Percentiles rank a stretch among this genome's conserved stretches.
Conservation (phyloP, 2,113 vertebrate species). For the Naja naja region DNA sequence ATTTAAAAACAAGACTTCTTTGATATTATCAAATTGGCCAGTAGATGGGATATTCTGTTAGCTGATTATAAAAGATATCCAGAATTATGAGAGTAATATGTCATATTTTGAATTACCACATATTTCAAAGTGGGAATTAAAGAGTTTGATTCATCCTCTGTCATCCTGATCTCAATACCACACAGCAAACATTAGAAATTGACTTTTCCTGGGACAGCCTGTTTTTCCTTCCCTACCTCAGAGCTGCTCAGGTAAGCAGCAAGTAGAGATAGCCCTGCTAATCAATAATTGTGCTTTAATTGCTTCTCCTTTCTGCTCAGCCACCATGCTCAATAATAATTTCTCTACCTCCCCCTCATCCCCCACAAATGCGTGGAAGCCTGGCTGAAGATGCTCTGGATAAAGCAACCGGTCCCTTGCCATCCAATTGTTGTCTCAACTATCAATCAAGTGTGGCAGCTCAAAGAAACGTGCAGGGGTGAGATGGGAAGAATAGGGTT, state of each 20-base stretch:
- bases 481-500: constrained; percentile 64
- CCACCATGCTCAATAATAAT: constrained; percentile 8
- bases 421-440: constrained; percentile 79
- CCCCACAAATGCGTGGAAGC: constrained; percentile 26
- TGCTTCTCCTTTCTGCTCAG: constrained; percentile 28
- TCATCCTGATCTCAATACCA: not conserved
- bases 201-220: not conserved
- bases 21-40: not conserved
- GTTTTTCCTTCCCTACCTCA: not conserved
- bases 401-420: constrained; percentile 57
- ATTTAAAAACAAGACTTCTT: not conserved
- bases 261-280: constrained; percentile 32
- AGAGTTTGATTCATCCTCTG: not conserved
- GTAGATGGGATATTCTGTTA: not conserved
- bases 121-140: not conserved
- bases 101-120: not conserved
- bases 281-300: constrained; percentile 27
- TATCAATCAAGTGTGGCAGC: constrained; percentile 90
- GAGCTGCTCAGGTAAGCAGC: constrained; percentile 24
- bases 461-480: constrained; percentile 67
- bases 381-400: constrained; percentile 58
- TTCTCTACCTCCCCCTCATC: constrained; percentile 16
- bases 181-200: not conserved
- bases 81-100: not conserved
- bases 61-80: not conserved